Conservation (phyloP, 2,888 invertebrate genomes). For the Pteria penguin region DNA sequence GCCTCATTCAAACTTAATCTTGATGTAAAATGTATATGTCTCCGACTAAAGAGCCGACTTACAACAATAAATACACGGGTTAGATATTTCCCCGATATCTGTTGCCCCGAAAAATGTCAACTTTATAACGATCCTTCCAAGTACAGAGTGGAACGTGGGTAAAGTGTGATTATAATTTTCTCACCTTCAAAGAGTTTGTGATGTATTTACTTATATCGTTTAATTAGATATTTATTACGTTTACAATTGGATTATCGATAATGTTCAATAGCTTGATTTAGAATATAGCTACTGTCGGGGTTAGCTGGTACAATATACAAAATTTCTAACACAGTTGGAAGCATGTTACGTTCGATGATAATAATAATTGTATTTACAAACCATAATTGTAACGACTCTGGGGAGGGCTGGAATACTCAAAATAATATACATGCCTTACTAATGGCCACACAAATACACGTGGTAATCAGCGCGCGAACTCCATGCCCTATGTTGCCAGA, state of each 20-base stretch:
- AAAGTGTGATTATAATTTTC: conserved; percentile 14
- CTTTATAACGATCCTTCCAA: background rate
- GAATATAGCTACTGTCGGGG: no score
- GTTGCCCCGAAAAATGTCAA: background rate
- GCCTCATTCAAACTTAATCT: background rate
- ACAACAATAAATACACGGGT: background rate
- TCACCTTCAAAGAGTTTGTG: conserved; percentile 10
- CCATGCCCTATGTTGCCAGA: conserved; percentile 9
- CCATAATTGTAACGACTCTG: conserved; percentile 18
- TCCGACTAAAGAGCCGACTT: background rate
- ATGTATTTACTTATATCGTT: no score
- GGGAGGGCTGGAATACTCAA: conserved; percentile 14
- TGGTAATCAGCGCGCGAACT: conserved; percentile 15
- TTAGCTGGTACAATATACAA: background rate
- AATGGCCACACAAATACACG: conserved; percentile 33
- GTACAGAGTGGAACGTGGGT: conserved; percentile 6
- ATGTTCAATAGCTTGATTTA: no score
- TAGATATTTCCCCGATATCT: background rate
- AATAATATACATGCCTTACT: conserved; percentile 6
- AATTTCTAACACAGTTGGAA: background rate
- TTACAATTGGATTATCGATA: no score
- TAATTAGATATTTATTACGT: no score
- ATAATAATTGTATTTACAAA: conserved; percentile 38
- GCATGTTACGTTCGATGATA: background rate
- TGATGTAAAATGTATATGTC: background rate